Base-by-base conservation (phyloP, 1,140 invertebrate genomes). In the Plodia interpunctella region DNA sequence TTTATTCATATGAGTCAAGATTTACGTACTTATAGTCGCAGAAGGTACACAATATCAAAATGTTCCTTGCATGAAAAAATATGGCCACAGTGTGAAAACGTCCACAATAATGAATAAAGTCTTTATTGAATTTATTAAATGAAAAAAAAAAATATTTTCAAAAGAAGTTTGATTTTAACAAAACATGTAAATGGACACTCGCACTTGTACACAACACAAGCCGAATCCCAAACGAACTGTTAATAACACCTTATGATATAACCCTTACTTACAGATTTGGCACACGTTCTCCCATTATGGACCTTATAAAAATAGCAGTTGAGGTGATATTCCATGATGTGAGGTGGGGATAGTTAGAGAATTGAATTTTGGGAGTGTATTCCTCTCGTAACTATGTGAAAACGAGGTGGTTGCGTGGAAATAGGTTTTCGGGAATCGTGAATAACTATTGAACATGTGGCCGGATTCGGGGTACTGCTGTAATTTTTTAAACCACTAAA, bases 201-300 rank as follows among this genome's bases (percentile, higher is more conserved):
- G 49, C 44, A 63, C 61, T 52, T 61, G 66, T 52, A 62, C 68
- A 72, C 63, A 81, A 82, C 78, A 85, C 74, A 70, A 75, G 73
- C 62, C 72, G 77, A 82, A 85, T 85, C 77, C 77, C 73, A 76
- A 82, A 85, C 76, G 76, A 78, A 67, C 80, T 82, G 77, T 85
- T 85, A 83, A 85, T 85, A 85, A 80, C 71, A 74, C 71, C 68
- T 60, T 76, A 76, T 81, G 70, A 85, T 84, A 84, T 78, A 70
- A 66, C 65, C 65, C 65, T 67, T 71, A 69, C 66, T 71, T 75
- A 72, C 70, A 68, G 71, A 72, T 74, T 72, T 70, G 1, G 11
- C 18, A 2, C 5, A 49, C 49, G 9, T 49, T 13, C 49, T 35
- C 30, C 28, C 17, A 65, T 60, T 60, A 60, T 68, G 35, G 17